phyloP scores from a whole-genome alignment of 1,140 invertebrate species.

The Lordiphosa mommai region DNA sequence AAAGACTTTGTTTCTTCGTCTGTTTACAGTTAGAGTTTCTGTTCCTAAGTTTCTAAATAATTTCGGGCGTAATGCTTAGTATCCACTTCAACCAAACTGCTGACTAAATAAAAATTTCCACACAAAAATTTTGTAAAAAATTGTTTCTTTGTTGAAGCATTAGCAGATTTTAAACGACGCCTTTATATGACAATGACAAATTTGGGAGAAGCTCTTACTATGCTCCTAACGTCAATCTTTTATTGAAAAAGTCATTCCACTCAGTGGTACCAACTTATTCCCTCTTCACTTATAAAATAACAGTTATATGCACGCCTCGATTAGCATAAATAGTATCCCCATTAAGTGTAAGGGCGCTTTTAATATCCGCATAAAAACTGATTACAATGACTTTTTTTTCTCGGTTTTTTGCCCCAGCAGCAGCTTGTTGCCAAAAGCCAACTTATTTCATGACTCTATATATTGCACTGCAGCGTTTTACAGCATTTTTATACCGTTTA shows the following conservation, averaged over 20 bases:
- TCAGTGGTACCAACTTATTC: not conserved
- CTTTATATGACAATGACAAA: too few species aligned
- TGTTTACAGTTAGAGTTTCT: too few species aligned
- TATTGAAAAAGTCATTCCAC: not conserved
- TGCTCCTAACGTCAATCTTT: too few species aligned
- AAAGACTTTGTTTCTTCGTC: too few species aligned
- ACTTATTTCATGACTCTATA: constrained; percentile 71
- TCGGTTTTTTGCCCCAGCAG: constrained; percentile 36
- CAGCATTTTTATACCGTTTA: constrained; percentile 51
- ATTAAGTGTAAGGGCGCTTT: constrained; percentile 11
- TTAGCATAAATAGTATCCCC: constrained; percentile 38
- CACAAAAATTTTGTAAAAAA: too few species aligned
- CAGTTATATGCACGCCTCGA: constrained; percentile 36
- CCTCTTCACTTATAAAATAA: constrained; percentile 3
- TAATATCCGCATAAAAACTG: constrained; percentile 31
- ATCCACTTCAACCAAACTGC: too few species aligned
- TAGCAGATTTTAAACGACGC: too few species aligned
- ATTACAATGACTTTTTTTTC: constrained; percentile 36
- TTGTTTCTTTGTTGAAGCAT: too few species aligned
- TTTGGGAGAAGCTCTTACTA: too few species aligned
- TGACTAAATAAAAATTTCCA: too few species aligned
- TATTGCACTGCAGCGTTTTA: constrained; percentile 39
- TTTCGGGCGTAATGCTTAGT: too few species aligned
- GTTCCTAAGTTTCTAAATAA: too few species aligned
- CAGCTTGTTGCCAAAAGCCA: constrained; percentile 12